These are phyloP conservation scores for Diploptera punctata DNA, from an alignment of 2,888 invertebrate species.

Conservation along the genomic window DNA sequence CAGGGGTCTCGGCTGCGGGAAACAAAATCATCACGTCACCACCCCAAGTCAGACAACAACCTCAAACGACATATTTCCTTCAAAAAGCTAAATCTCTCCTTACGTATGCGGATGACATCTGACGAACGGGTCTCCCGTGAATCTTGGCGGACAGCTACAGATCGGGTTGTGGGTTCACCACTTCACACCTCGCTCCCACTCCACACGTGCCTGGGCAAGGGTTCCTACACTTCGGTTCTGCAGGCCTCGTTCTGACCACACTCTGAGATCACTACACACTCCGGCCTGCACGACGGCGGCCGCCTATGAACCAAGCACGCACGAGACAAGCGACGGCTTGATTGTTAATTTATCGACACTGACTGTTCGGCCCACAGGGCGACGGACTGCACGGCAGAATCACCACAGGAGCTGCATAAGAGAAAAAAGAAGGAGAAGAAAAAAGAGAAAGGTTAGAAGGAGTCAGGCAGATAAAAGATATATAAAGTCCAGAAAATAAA, in stretches of 20 bases:
- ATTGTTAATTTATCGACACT: constrained; percentile 72
- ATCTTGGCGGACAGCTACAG: constrained; percentile 72
- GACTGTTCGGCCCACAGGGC: constrained; percentile 78
- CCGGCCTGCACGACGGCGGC: constrained; percentile 77
- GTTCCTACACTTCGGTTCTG: constrained; percentile 63
- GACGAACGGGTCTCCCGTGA: constrained; percentile 78
- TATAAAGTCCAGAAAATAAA: too few species aligned
- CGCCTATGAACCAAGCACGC: constrained; percentile 70
- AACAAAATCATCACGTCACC: background rate
- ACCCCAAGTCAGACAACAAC: background rate
- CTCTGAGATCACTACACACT: constrained; percentile 78
- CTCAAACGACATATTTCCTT: too few species aligned
- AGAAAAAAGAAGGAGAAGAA: constrained; percentile 62
- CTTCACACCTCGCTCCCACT: constrained; percentile 70
- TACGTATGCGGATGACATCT: constrained; percentile 65
- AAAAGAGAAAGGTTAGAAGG: constrained; percentile 64
- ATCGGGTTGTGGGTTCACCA: constrained; percentile 79
- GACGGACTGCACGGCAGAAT: constrained; percentile 71
- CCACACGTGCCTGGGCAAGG: constrained; percentile 65
- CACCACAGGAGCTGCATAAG: constrained; percentile 58
- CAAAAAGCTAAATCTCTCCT: constrained; percentile 73
- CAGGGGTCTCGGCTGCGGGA: constrained; percentile 33
- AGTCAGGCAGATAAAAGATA: constrained; percentile 51
- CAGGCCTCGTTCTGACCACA: constrained; percentile 78
- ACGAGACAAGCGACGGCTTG: constrained; percentile 81